Percentiles rank a stretch among this genome's conserved stretches.
phyloP scores from a whole-genome alignment of 92 coral and sea anemone species.

The Porites evermanni region DNA sequence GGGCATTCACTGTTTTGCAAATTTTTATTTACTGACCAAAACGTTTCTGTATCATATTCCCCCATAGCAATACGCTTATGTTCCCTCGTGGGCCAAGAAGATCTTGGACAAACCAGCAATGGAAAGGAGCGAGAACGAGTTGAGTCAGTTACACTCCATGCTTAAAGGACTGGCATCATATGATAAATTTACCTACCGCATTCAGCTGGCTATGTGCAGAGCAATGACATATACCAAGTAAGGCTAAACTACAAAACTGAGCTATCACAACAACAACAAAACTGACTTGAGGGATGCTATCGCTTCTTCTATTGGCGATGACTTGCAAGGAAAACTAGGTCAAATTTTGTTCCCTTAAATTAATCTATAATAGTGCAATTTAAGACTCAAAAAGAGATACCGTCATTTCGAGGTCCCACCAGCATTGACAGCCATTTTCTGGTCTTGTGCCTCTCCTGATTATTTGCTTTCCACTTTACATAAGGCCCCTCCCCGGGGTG shows the following conservation, averaged over 20 bases:
- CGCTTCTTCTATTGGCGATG: not conserved
- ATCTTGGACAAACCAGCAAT: constrained; percentile 84
- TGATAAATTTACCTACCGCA: constrained; percentile 92
- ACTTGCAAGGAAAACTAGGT: not conserved
- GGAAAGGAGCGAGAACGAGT: constrained; percentile 85
- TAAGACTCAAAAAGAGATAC: too few relatives aligned
- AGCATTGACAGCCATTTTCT: too few relatives aligned
- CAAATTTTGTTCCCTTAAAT: too few relatives aligned
- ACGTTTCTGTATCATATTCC: not conserved
- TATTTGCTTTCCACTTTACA: too few relatives aligned
- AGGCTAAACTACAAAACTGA: not conserved
- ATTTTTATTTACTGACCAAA: not conserved
- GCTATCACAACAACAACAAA: not conserved
- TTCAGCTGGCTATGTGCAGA: constrained; percentile 97
- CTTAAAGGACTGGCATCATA: constrained; percentile 85
- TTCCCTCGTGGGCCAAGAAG: constrained; percentile 91
- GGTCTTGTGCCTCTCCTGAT: too few relatives aligned
- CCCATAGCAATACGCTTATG: constrained; percentile 90
- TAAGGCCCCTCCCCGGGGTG: too few relatives aligned
- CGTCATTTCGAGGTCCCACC: too few relatives aligned
- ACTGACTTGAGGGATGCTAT: not conserved
- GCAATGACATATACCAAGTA: constrained; percentile 90
- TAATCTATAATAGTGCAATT: too few relatives aligned
- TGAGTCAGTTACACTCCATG: constrained; percentile 87
- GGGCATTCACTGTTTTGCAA: not conserved